Evolutionary conservation across 1,140 invertebrate species (phyloP), one percentile per base, ranked within the genome.

Genomic region (Cherax destructor): DNA sequence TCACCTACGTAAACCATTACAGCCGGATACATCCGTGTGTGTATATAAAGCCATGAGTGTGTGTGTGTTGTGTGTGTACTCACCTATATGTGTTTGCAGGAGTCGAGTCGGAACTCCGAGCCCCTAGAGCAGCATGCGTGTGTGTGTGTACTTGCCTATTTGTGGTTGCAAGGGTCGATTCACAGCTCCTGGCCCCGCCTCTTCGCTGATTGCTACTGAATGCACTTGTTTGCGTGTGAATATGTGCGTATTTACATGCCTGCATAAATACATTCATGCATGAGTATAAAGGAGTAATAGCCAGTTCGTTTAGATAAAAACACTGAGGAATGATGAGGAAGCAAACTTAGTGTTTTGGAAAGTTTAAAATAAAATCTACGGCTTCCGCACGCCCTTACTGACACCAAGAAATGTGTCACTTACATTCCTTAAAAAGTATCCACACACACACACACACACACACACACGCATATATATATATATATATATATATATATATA

Each of bases 1-100:
- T 89, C 87, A 89, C 87, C 21, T 56, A 30, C 9, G 7, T 78
- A 83, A 89, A 89, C 79, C 81, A 79, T 83, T 79, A 11, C n/a
- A 47, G n/a, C 87, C 72, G n/a, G 87, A 89, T 89, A 89, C 30
- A 24, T 84, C 52, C 11, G 7, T 13, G 30, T 41, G 30, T 41
- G 30, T 13, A 13, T 56, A 56, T 13, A 56, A 13, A 9, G 7
- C 7, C 11, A 13, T 56, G 52, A 9, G 52, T 56, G 52, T 56
- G 52, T 56, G 52, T 56, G 52, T 41, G 30, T 41, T 56, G 52
- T 56, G 52, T 56, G 52, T 56, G 52, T 56, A 41, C 30, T 41
- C 30, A 13, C 11, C 7, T 56, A 13, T 56, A 13, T 56, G 52
- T 56, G 3, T 56, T 7, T 56, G 52, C 11, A 13, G 6, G 52